phyloP scores from a whole-genome alignment of 1,140 invertebrate genomes.

The Chlorops oryzae region DNA sequence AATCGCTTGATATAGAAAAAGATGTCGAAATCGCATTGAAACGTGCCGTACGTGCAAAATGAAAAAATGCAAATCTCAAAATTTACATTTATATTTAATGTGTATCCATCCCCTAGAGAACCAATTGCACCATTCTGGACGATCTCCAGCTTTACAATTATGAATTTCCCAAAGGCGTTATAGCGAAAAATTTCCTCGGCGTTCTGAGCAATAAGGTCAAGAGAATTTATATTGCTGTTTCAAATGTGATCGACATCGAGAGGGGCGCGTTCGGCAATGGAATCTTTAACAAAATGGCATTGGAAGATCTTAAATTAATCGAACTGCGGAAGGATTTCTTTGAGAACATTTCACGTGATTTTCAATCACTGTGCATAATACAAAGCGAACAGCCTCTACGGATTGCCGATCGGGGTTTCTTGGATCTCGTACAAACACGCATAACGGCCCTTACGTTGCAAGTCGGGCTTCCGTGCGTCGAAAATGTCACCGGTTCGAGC shows the following conservation, averaged over 20 bases:
- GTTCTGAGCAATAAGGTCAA: conserved; percentile 15
- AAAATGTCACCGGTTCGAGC: conserved; percentile 27
- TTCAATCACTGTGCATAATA: conserved; percentile 17
- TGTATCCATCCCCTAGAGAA: too few relatives aligned
- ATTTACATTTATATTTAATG: too few relatives aligned
- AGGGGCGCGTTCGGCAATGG: conserved; percentile 24
- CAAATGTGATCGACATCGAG: conserved; percentile 20
- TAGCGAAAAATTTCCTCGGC: conserved; percentile 23
- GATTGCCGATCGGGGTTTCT: conserved; percentile 16
- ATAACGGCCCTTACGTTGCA: conserved; percentile 19
- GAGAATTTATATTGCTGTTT: conserved; percentile 19
- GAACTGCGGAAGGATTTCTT: conserved; percentile 21
- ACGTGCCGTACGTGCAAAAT: too few relatives aligned
- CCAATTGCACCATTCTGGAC: conserved; percentile 11
- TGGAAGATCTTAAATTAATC: conserved; percentile 22
- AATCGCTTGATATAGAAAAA: conserved; percentile 1
- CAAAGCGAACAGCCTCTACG: conserved; percentile 18
- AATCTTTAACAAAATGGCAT: conserved; percentile 17
- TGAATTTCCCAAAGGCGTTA: conserved; percentile 17
- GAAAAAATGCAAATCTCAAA: too few relatives aligned
- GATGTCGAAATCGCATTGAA: too few relatives aligned
- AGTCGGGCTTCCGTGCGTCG: conserved; percentile 17
- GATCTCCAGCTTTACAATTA: conserved; percentile 25
- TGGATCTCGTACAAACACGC: conserved; percentile 27
- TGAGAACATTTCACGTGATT: conserved; percentile 9